Evolutionary conservation across 2,888 invertebrate genomes (phyloP).

Genomic region (Clostera curtula): DNA sequence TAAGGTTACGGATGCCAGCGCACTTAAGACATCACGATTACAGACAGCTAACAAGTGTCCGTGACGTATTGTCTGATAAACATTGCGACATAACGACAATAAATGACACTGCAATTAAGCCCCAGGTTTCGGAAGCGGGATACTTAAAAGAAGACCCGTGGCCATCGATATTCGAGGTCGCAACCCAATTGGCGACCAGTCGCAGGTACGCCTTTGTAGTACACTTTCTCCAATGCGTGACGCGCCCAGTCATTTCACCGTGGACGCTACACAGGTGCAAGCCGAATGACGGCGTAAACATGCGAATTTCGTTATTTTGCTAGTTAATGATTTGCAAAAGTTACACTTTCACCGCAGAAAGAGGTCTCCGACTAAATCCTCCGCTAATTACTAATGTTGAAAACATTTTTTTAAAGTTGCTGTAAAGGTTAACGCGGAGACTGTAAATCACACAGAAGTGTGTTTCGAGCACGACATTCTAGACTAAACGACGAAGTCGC

Average conservation of each 20-base stretch:
- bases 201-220: conserved; percentile 59
- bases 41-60: background rate
- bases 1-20: too few species aligned
- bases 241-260: conserved; percentile 59
- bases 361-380: conserved; percentile 24
- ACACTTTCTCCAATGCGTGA: conserved; percentile 71
- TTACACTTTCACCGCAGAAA: conserved; percentile 37
- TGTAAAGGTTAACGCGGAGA: conserved; percentile 16
- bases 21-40: too few species aligned
- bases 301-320: conserved; percentile 35
- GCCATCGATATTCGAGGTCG: conserved; percentile 61
- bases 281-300: conserved; percentile 29
- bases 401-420: conserved; percentile 3
- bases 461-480: conserved; percentile 47
- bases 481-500: conserved; percentile 32
- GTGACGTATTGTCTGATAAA: background rate
- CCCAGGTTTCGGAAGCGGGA: conserved; percentile 30
- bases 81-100: background rate
- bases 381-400: conserved; percentile 20
- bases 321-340: conserved; percentile 35
- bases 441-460: conserved; percentile 27
- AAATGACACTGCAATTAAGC: conserved; percentile 9
- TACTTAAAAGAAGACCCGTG: conserved; percentile 43
- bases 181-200: conserved; percentile 69
- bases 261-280: conserved; percentile 32